Percentiles rank a stretch among this genome's conserved stretches.
Conservation (phyloP, 1,140 invertebrate genomes). For the Subanguina moxae region DNA sequence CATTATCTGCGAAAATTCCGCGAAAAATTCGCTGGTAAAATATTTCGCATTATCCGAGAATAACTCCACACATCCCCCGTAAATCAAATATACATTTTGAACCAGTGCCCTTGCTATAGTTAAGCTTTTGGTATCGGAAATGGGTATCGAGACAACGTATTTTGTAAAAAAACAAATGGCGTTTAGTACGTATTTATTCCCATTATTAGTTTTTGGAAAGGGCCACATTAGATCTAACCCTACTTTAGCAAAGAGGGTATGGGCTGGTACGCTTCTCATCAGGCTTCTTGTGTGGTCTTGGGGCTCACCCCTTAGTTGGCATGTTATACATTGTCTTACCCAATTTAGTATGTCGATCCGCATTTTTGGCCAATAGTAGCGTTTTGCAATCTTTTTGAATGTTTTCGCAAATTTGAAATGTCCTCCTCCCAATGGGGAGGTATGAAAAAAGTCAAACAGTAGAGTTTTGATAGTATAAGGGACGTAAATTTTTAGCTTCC, state of each 20-base stretch:
- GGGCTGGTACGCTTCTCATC: background rate
- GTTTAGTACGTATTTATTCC: constrained; percentile 23
- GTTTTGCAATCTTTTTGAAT: constrained; percentile 5
- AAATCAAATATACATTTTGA: constrained; percentile 18
- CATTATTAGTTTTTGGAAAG: constrained; percentile 8
- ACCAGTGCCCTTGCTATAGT: constrained; percentile 24
- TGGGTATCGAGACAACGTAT: constrained; percentile 21
- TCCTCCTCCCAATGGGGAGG: constrained; percentile 8
- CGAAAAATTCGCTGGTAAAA: constrained; percentile 22
- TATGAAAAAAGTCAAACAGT: constrained; percentile 20
- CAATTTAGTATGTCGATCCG: background rate
- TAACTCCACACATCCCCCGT: constrained; percentile 13
- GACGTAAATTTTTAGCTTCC: background rate
- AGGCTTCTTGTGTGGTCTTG: background rate
- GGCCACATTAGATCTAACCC: constrained; percentile 19
- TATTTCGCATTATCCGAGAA: constrained; percentile 23
- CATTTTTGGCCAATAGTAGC: constrained; percentile 32
- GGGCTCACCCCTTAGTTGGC: constrained; percentile 19
- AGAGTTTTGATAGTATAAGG: constrained; percentile 12
- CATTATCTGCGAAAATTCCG: constrained; percentile 12
- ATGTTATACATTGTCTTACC: constrained; percentile 10
- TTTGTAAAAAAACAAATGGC: constrained; percentile 23
- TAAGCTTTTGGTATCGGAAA: constrained; percentile 11
- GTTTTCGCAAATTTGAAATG: constrained; percentile 19
- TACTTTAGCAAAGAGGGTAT: constrained; percentile 19